A percentile compares a stretch with the other conserved stretches of the same genome.
phyloP scores from a whole-genome alignment of 2,113 vertebrate genomes.

The Felis chaus region DNA sequence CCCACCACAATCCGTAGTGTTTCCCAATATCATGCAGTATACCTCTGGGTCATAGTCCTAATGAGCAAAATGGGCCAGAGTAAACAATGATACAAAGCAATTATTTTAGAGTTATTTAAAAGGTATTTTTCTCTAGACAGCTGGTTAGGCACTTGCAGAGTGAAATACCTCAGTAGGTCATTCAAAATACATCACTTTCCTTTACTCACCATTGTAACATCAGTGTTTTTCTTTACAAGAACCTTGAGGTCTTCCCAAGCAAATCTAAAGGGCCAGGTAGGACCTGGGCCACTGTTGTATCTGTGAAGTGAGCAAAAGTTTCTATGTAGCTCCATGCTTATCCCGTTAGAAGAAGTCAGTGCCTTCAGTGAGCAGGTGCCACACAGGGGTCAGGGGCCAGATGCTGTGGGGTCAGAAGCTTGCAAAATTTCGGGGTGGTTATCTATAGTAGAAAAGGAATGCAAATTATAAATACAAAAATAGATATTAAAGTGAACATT shows the following conservation, averaged over 20 bases:
- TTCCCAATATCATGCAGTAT: no score
- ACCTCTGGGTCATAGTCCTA: background rate
- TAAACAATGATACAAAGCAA: background rate
- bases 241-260: background rate
- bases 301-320: background rate
- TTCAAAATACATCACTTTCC: background rate
- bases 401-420: background rate
- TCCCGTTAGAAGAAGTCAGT: rapidly evolving
- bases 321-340: background rate
- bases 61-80: background rate
- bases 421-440: no score
- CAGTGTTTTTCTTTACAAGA: background rate
- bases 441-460: background rate
- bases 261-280: background rate
- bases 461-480: background rate
- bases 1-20: background rate
- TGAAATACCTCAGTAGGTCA: background rate
- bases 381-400: rapidly evolving
- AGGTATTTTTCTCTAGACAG: background rate
- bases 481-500: background rate
- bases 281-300: rapidly evolving
- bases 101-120: background rate
- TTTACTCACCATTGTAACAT: background rate
- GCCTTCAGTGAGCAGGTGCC: rapidly evolving
- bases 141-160: no score